phyloP scores from a whole-genome alignment of 2,113 vertebrate genomes.

The Lasiurus borealis region DNA sequence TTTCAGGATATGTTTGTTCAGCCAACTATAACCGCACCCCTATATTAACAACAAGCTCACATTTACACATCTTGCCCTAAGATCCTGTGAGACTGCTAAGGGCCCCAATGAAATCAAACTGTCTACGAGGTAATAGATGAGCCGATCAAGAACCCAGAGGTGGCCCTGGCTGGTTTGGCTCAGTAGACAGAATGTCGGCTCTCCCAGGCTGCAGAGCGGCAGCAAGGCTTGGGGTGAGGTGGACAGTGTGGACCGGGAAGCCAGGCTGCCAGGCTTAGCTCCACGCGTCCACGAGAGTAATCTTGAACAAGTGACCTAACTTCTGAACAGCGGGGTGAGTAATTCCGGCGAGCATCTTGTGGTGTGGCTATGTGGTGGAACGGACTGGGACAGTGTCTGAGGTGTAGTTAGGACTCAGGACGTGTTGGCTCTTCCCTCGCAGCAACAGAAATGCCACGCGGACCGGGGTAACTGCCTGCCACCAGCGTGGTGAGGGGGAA shows the following conservation, averaged over 20 bases:
- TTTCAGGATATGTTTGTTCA: conserved; percentile 8
- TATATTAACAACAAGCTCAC: neutral
- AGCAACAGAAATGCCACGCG: neutral
- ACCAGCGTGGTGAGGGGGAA: fast-evolving
- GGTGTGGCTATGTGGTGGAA: neutral
- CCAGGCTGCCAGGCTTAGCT: neutral
- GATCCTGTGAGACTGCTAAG: neutral
- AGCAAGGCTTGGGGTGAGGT: neutral
- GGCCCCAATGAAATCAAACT: neutral
- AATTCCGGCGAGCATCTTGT: neutral
- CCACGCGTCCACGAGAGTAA: neutral
- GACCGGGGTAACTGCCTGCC: neutral
- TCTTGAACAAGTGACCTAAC: neutral
- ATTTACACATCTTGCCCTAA: neutral
- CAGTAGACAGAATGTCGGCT: no score
- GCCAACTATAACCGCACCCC: conserved; percentile 21
- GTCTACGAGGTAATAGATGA: neutral
- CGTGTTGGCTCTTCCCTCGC: neutral
- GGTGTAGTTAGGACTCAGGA: neutral
- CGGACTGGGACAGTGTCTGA: neutral
- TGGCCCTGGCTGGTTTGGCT: no score
- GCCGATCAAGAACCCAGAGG: neutral
- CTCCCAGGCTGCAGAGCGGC: fast-evolving
- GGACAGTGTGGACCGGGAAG: no score
- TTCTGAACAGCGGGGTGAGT: neutral